Evolutionary conservation across 92 coral and sea anemone species (phyloP).

Genomic region (Porites lobata): DNA sequence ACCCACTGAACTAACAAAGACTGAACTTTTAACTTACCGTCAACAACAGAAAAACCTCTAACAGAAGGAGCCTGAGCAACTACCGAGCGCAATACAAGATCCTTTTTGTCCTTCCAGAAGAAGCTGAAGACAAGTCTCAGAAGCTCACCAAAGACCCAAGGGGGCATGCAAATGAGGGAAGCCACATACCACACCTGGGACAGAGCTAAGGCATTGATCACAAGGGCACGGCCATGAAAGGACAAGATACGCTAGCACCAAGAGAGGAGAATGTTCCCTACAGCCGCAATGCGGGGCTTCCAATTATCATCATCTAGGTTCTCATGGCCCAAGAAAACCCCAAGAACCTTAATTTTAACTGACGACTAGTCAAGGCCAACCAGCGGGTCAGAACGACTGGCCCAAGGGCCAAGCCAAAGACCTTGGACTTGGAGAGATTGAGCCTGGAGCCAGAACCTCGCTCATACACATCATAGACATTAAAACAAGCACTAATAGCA

Average conservation of each 20-base stretch:
- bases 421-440: too few species aligned
- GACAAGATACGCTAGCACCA: conserved; percentile 41
- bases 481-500: background rate
- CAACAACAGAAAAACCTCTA: too few species aligned
- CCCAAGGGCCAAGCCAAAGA: too few species aligned
- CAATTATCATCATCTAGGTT: background rate
- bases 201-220: conserved; percentile 30
- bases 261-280: conserved; percentile 4
- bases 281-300: conserved; percentile 18
- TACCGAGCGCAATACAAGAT: too few species aligned
- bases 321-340: conserved; percentile 11
- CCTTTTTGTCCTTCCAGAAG: too few species aligned
- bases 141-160: background rate
- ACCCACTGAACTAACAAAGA: too few species aligned
- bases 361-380: background rate
- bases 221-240: conserved; percentile 19
- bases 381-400: too few species aligned
- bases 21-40: too few species aligned
- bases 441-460: background rate
- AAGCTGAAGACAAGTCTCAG: too few species aligned
- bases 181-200: conserved; percentile 41
- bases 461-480: background rate
- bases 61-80: too few species aligned
- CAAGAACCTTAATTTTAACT: background rate
- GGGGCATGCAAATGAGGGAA: background rate